A percentile compares a stretch with the other conserved stretches of the same genome.
Conservation (phyloP, 92 coral and sea anemone species). For the Parazoanthus swiftii region DNA sequence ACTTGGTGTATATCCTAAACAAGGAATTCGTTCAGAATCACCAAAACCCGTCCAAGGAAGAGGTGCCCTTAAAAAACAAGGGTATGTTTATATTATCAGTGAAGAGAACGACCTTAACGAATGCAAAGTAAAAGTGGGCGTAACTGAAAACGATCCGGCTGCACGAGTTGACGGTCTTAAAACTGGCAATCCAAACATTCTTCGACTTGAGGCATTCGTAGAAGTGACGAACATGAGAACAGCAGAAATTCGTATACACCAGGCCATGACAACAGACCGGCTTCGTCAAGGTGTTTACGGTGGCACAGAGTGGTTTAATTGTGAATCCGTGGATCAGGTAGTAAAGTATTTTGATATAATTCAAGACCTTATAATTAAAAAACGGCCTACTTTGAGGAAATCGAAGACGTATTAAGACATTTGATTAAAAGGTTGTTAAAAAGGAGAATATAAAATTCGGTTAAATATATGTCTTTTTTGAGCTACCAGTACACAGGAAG, state of each 20-base stretch:
- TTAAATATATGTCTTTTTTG: too few relatives aligned
- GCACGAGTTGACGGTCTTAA: not conserved
- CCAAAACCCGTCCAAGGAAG: not conserved
- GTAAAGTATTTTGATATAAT: too few relatives aligned
- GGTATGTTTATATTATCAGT: not conserved
- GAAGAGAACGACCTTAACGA: not conserved
- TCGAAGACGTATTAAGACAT: too few relatives aligned
- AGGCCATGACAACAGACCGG: not conserved
- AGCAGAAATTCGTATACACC: not conserved
- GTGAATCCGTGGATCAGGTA: too few relatives aligned
- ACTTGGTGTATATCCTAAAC: not conserved
- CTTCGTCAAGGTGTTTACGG: not conserved
- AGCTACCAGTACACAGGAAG: too few relatives aligned
- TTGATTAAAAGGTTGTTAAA: too few relatives aligned
- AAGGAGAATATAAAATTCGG: too few relatives aligned
- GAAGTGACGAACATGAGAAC: not conserved
- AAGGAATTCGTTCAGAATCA: not conserved
- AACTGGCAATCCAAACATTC: not conserved
- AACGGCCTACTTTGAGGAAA: too few relatives aligned
- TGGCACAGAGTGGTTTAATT: not conserved
- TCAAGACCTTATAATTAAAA: too few relatives aligned
- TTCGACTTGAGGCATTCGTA: not conserved
- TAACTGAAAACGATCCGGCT: not conserved
- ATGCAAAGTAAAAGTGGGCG: not conserved
- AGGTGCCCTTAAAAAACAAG: not conserved